These are phyloP conservation scores for Lagopus muta DNA, from an alignment of 2,113 vertebrate species.

Conservation along the genomic window DNA sequence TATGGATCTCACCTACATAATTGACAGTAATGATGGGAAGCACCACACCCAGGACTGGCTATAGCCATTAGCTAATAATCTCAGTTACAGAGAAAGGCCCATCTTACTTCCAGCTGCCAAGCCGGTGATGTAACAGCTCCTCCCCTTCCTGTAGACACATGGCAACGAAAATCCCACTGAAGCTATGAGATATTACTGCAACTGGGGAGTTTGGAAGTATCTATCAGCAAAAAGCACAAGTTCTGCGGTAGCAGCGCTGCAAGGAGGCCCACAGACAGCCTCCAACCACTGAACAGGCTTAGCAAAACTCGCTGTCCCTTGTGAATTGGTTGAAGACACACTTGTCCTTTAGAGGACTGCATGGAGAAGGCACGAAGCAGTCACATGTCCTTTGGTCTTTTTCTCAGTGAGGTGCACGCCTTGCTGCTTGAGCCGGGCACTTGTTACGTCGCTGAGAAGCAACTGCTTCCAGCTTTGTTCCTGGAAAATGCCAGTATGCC, in stretches of 20 bases:
- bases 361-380: neutral
- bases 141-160: neutral
- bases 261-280: neutral
- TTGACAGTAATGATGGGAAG: conserved; percentile 43
- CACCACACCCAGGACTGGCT: conserved; percentile 7
- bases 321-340: neutral
- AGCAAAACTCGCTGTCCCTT: neutral
- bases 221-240: neutral
- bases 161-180: neutral
- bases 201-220: neutral
- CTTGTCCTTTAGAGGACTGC: neutral
- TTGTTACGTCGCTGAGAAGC: neutral
- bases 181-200: neutral
- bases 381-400: neutral
- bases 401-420: fast-evolving
- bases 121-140: neutral
- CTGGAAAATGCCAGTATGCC: neutral
- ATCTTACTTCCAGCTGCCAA: neutral
- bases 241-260: neutral
- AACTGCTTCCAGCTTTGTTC: neutral
- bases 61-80: conserved; percentile 55
- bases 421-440: neutral
- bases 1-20: conserved; percentile 43
- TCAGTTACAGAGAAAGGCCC: neutral
- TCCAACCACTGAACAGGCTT: neutral